These are phyloP conservation scores for Tetragonisca angustula DNA, from an alignment of 2,888 invertebrate species.

Conservation along the genomic window DNA sequence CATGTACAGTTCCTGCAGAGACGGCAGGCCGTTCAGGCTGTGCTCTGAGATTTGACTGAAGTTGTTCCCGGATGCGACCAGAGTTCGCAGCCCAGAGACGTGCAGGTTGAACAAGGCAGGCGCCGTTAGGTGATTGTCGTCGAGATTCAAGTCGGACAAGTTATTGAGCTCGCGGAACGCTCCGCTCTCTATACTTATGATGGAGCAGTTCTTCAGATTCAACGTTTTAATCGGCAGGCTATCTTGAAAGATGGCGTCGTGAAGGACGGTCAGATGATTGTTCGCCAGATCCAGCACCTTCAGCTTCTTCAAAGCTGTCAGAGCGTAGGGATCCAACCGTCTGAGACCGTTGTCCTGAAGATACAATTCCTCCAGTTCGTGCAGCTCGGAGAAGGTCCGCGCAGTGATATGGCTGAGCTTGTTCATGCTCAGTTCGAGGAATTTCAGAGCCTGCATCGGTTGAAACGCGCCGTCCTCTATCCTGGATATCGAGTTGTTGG, in stretches of 20 bases:
- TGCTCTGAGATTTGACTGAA: conserved; percentile 89
- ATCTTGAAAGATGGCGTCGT: conserved; percentile 90
- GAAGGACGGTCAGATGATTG: conserved; percentile 90
- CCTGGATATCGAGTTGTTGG: conserved; percentile 91
- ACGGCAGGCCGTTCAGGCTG: conserved; percentile 91
- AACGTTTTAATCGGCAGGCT: conserved; percentile 90
- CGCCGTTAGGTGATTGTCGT: conserved; percentile 89
- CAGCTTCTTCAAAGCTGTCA: conserved; percentile 90
- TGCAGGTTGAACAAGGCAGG: conserved; percentile 89
- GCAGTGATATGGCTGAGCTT: conserved; percentile 89
- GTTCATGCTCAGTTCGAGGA: conserved; percentile 93
- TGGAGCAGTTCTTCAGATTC: conserved; percentile 90
- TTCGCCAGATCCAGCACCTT: conserved; percentile 92
- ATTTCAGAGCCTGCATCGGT: conserved; percentile 90
- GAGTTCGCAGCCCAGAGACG: conserved; percentile 90
- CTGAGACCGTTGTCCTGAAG: conserved; percentile 90
- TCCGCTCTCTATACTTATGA: conserved; percentile 89
- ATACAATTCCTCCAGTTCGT: conserved; percentile 92
- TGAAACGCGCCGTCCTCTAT: conserved; percentile 94
- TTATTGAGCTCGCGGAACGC: conserved; percentile 91
- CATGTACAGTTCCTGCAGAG: conserved; percentile 90
- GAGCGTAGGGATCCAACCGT: conserved; percentile 89
- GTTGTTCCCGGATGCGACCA: conserved; percentile 91
- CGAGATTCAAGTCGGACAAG: conserved; percentile 91
- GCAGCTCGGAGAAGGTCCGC: conserved; percentile 91